Evolutionary conservation across 2,888 invertebrate genomes (phyloP), one percentile per base, ranked within the genome.

Genomic region (Aspidiotus destructor): DNA sequence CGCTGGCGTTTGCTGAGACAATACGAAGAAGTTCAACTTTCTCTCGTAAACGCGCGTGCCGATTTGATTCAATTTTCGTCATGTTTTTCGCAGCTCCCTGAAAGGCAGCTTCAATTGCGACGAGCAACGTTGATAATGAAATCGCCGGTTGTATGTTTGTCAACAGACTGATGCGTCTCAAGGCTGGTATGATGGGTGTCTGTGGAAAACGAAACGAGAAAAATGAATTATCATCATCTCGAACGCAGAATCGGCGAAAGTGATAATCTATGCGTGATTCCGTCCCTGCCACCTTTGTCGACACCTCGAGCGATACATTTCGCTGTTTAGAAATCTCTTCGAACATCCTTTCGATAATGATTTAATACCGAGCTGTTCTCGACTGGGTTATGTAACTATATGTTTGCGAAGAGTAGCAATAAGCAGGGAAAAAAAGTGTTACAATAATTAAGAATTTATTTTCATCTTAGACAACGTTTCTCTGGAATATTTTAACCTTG

Each of bases 221-320:
- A 28, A 28, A 28, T 28, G 28, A 28, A 5, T 28, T 28, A 28
- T 28, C 28, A 28, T 28, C 28, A 28, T 28, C 10, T 58, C 48
- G 48, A 57, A 65, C 65, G 58, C 42, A 42, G n/a, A 58, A 55
- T 64, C 62, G 58, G 65, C 57, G 65, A 65, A 65, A 65, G 65
- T 65, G 65, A 44, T 65, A 65, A 65, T 65, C 58, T 57, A 16
- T 40, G 65, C 65, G 65, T 65, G 65, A 65, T 65, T 65, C 65
- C 65, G 57, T 65, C 58, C 65, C 65, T 64, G 44, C 10, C 48
- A 65, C 48, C 65, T 48, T 65, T 55, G 44, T 16, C 63, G 63
- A 17, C 41, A 62, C 52, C 52, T 52, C 15, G 15, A 16, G 55
- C 55, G 16, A 54, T 58, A 57, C 65, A 48, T 11, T 44, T 44